Evolutionary conservation across 1,140 invertebrate species (phyloP).

Genomic region (Bombus polaris): DNA sequence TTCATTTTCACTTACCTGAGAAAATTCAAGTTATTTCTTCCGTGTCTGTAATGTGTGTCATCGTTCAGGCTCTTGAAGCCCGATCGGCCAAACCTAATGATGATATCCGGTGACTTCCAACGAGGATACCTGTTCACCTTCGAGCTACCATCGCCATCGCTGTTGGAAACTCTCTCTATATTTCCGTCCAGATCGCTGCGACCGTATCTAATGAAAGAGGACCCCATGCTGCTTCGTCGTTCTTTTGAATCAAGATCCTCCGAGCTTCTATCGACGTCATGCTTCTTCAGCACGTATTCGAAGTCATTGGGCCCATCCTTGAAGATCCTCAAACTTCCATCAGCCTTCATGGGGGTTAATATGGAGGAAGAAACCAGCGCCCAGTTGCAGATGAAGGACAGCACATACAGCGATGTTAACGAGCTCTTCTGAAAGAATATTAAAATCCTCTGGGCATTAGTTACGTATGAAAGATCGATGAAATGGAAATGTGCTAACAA

Average conservation of each 20-base stretch:
- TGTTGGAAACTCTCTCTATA: slow-evolving; percentile 11
- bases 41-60: slow-evolving; percentile 45
- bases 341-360: slow-evolving; percentile 62
- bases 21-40: slow-evolving; percentile 67
- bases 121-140: slow-evolving; percentile 54
- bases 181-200: slow-evolving; percentile 59
- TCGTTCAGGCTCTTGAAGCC: slow-evolving; percentile 32
- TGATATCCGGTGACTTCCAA: slow-evolving; percentile 71
- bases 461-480: not conserved
- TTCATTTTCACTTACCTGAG: slow-evolving; percentile 53
- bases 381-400: slow-evolving; percentile 66
- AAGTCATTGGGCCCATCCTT: slow-evolving; percentile 67
- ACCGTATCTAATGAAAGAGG: slow-evolving; percentile 78
- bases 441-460: not conserved
- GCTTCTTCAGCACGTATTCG: slow-evolving; percentile 72
- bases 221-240: slow-evolving; percentile 74
- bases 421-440: not conserved
- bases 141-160: slow-evolving; percentile 44
- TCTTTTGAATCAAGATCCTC: slow-evolving; percentile 75
- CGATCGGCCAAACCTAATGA: slow-evolving; percentile 78
- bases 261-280: slow-evolving; percentile 48
- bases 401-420: slow-evolving; percentile 62
- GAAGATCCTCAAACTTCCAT: slow-evolving; percentile 56
- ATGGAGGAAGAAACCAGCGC: slow-evolving; percentile 62
- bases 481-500: not conserved